phyloP scores from a whole-genome alignment of 2,797 vertebrate species.

The Molossus alvarezi region DNA sequence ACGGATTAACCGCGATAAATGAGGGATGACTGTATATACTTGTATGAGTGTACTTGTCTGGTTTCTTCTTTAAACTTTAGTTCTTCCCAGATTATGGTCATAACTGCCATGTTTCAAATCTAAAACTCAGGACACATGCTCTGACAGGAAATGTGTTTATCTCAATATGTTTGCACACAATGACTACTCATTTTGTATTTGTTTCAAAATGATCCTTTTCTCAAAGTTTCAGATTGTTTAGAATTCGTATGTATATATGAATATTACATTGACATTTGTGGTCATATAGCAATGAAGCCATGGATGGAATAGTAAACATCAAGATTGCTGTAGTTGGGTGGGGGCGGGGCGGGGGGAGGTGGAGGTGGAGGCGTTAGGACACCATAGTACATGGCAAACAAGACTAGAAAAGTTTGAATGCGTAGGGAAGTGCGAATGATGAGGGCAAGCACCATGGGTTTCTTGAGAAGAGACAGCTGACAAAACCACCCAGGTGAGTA shows the following conservation, averaged over 20 bases:
- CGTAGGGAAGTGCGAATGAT: neutral
- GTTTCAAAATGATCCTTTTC: conserved; percentile 38
- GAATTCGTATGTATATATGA: neutral
- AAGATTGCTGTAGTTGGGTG: neutral
- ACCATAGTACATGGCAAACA: neutral
- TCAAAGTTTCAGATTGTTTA: neutral
- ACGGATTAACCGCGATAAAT: no score
- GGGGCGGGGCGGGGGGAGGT: neutral
- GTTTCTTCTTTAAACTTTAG: conserved; percentile 9
- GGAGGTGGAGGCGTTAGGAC: neutral
- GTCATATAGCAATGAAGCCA: neutral
- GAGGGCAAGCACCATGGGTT: neutral
- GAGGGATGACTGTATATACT: neutral
- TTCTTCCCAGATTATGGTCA: neutral
- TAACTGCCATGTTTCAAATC: conserved; percentile 23
- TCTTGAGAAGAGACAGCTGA: conserved; percentile 7
- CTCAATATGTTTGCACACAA: neutral
- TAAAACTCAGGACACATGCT: conserved; percentile 42
- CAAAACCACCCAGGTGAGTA: neutral
- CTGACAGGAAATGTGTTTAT: neutral
- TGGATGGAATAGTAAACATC: neutral
- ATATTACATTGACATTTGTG: neutral
- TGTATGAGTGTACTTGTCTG: neutral
- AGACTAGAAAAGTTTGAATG: neutral
- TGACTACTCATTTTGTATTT: conserved; percentile 1